Percentiles rank a stretch among this genome's conserved stretches.
Evolutionary conservation across 37 sponge, comb jelly and placozoan species (phyloP).

Genomic region (Diacarnus erythraeanus): DNA sequence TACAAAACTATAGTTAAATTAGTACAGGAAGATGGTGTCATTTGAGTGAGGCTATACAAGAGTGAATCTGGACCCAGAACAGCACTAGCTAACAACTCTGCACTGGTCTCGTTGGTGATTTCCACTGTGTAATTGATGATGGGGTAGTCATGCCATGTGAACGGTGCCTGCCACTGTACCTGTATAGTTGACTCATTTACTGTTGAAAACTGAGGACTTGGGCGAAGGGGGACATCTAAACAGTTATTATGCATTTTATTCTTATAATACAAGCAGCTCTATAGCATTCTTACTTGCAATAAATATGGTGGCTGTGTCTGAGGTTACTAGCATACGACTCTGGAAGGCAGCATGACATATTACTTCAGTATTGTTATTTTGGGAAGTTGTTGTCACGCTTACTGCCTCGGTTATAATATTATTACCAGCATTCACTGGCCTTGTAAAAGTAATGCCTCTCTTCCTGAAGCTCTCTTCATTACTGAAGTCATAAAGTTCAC

Average conservation of each 20-base stretch:
- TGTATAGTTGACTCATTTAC: background rate
- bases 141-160: slow-evolving; percentile 13
- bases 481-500: too few relatives aligned
- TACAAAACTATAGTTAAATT: background rate
- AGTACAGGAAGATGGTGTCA: background rate
- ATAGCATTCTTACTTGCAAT: background rate
- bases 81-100: background rate
- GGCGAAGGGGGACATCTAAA: background rate
- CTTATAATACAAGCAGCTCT: background rate
- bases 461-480: background rate
- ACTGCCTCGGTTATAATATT: background rate
- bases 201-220: background rate
- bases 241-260: background rate
- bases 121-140: slow-evolving; percentile 1
- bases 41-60: background rate
- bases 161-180: slow-evolving; percentile 6
- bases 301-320: background rate
- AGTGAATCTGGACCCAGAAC: background rate
- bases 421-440: background rate
- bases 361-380: background rate
- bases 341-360: background rate
- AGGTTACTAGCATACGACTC: background rate
- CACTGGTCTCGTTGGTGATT: background rate
- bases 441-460: background rate
- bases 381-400: background rate